These are phyloP conservation scores for Calameuta filiformis DNA, from an alignment of 2,888 invertebrate genomes.

Conservation along the genomic window DNA sequence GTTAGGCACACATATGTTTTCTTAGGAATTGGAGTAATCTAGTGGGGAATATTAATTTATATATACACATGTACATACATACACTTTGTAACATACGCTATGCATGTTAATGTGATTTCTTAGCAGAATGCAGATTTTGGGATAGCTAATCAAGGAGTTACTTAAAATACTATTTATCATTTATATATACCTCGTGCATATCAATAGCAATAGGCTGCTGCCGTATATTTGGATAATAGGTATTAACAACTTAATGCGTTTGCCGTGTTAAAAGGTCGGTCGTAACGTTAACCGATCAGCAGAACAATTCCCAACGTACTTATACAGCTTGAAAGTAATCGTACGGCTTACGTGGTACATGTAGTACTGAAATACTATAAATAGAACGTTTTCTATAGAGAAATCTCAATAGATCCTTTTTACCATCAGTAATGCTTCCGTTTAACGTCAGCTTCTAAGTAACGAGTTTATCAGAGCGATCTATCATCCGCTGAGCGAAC, in stretches of 20 bases:
- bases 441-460: background rate
- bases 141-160: background rate
- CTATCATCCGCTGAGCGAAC: background rate
- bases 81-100: background rate
- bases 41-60: too few species aligned
- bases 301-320: background rate
- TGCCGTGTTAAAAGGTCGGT: background rate
- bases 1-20: background rate
- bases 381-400: background rate
- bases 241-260: background rate
- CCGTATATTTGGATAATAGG: background rate
- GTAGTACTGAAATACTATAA: background rate
- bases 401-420: background rate
- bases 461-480: background rate
- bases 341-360: background rate
- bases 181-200: background rate
- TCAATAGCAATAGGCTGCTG: background rate
- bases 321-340: background rate
- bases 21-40: background rate
- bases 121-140: background rate
- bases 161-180: background rate
- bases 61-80: too few species aligned
- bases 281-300: background rate
- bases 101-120: background rate
- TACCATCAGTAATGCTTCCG: background rate